A percentile compares a stretch with the other conserved stretches of the same genome.
Evolutionary conservation across 2,888 invertebrate genomes (phyloP).

Genomic region (Leptura quadrifasciata): DNA sequence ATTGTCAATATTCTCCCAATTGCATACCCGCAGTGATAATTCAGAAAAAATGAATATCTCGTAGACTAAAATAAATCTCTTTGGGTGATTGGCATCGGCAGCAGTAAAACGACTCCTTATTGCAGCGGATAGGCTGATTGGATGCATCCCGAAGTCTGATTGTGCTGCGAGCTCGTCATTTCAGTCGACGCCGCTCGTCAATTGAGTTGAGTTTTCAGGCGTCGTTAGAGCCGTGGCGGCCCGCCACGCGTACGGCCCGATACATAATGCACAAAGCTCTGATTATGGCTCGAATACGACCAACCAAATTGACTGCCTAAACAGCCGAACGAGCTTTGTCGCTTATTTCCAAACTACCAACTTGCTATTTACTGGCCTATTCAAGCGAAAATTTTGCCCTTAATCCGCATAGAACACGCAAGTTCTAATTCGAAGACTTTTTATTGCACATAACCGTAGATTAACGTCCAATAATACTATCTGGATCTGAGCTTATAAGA

Average conservation of each 20-base stretch:
- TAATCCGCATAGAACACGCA: slow-evolving; percentile 43
- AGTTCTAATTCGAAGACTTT: slow-evolving; percentile 29
- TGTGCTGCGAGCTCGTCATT: slow-evolving; percentile 65
- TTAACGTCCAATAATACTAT: neutral
- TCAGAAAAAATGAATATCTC: neutral
- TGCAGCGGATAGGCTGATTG: slow-evolving; percentile 49
- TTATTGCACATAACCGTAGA: slow-evolving; percentile 3
- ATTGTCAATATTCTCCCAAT: slow-evolving; percentile 1
- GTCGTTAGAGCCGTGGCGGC: slow-evolving; percentile 37
- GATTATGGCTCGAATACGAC: slow-evolving; percentile 63
- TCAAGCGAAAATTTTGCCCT: slow-evolving; percentile 45
- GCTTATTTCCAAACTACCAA: slow-evolving; percentile 51
- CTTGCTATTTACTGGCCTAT: slow-evolving; percentile 45
- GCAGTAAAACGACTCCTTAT: slow-evolving; percentile 30
- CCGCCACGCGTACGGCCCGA: slow-evolving; percentile 53
- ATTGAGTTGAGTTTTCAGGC: slow-evolving; percentile 38
- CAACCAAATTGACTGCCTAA: slow-evolving; percentile 63
- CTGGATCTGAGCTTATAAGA: too few species aligned
- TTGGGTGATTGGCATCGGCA: slow-evolving; percentile 22
- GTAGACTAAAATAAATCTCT: slow-evolving; percentile 14
- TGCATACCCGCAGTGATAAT: neutral
- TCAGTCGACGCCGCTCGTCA: slow-evolving; percentile 50
- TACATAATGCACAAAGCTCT: slow-evolving; percentile 65
- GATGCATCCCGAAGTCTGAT: slow-evolving; percentile 60
- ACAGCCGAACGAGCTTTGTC: slow-evolving; percentile 54